Percentiles rank a stretch among this genome's conserved stretches.
phyloP scores from a whole-genome alignment of 2,797 vertebrate species.

The Trematomus bernacchii region DNA sequence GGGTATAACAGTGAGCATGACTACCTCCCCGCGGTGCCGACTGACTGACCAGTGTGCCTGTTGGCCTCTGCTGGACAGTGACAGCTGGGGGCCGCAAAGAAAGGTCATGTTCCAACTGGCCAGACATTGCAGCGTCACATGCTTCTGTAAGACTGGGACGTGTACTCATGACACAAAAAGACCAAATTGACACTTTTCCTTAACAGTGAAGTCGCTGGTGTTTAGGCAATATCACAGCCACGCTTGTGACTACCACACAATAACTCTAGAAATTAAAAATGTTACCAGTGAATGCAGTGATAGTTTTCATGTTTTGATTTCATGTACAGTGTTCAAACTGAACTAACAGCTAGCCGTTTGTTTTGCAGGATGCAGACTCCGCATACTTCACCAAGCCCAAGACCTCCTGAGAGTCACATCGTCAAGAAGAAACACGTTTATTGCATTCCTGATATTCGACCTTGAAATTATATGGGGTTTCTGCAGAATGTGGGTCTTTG shows the following conservation, averaged over 20 bases:
- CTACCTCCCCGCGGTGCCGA: slow-evolving; percentile 41
- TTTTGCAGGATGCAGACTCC: slow-evolving; percentile 90
- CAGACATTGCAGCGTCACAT: slow-evolving; percentile 42
- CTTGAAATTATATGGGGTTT: background rate
- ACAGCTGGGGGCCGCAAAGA: slow-evolving; percentile 64
- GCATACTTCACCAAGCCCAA: slow-evolving; percentile 89
- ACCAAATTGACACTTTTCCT: slow-evolving; percentile 3
- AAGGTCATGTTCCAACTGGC: slow-evolving; percentile 65
- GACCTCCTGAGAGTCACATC: slow-evolving; percentile 61
- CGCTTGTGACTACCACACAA: background rate
- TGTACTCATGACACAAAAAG: slow-evolving; percentile 4
- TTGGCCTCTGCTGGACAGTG: slow-evolving; percentile 69
- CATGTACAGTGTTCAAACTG: background rate
- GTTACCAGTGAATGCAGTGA: background rate
- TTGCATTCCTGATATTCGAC: slow-evolving; percentile 32
- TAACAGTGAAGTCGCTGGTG: background rate
- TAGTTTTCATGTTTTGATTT: slow-evolving; percentile 25
- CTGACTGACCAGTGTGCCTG: slow-evolving; percentile 64
- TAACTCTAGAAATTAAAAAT: slow-evolving; percentile 19
- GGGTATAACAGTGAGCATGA: slow-evolving; percentile 57
- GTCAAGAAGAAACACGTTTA: slow-evolving; percentile 15
- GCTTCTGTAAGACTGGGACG: slow-evolving; percentile 10
- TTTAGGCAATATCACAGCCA: slow-evolving; percentile 8
- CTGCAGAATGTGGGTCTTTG: background rate
- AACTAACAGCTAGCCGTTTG: slow-evolving; percentile 31